Base-by-base conservation (phyloP, 2,888 invertebrate genomes). In the Isotomurus palustris region DNA sequence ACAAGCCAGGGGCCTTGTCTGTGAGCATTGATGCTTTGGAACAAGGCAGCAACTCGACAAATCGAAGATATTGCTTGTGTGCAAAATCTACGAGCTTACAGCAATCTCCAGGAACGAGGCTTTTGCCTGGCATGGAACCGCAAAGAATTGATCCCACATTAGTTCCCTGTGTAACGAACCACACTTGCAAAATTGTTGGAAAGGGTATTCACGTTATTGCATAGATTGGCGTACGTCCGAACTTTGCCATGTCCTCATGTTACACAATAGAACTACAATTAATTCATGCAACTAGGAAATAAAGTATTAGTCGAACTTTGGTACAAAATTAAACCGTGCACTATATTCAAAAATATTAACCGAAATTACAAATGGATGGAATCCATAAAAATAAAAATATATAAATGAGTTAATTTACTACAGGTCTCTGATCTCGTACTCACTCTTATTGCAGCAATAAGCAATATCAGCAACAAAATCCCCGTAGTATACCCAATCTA, bases 51-150 rank as follows among this genome's bases (percentile, higher is more conserved):
- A 44, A 44, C 6, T 17, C 35, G 35, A 24, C 51, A 8, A 29
- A 40, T 2, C 50, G 47, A 25, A 60, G 52, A 24, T 60, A 41
- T 24, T 64, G 64, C 28, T 43, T 64, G 0, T 64, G 64, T 44
- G 44, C 47, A 1, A 64, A 61, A 44, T n/a, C 50, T 6, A 29
- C 36, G 1, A 2, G 32, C 2, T 17, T 27, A 6, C 35, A 24
- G 12, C 40, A 56, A n/a, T 40, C 17, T 3, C 64, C 64, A 24
- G 64, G 64, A 29, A 36, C 54, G 19, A 27, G 60, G 22, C 27
- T 58, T 17, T 36, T 27, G 8, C 25, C 54, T 10, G 24, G 12
- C 10, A 21, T 58, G 45, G 58, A 56, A 12, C 58, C 50, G 3
- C 41, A 27, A 3, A 29, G 43, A 43, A 21, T 44, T n/a, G n/a